A percentile compares a stretch with the other conserved stretches of the same genome.
Evolutionary conservation across 2,888 invertebrate species (phyloP).

Genomic region (Nomada fabriciana): DNA sequence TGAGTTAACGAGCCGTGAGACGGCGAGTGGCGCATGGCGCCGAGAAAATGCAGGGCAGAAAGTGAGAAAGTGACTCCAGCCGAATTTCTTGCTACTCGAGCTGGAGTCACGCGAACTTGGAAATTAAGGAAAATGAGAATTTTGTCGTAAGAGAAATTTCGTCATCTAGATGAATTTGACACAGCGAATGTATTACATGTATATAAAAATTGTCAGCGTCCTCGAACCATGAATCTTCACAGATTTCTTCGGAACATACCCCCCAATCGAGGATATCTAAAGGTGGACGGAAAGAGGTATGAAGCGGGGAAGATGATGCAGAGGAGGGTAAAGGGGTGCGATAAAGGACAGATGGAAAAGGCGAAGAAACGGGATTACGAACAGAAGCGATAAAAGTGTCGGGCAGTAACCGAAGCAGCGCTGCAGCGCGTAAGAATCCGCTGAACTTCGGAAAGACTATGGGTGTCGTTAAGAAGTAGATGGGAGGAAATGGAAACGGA

Average conservation of each 20-base stretch:
- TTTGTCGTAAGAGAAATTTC: not conserved
- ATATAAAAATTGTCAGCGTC: not conserved
- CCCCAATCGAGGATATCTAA: slow-evolving; percentile 45
- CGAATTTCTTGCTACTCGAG: slow-evolving; percentile 33
- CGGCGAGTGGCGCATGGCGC: slow-evolving; percentile 33
- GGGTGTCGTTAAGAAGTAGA: not conserved
- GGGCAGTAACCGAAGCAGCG: slow-evolving; percentile 38
- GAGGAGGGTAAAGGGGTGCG: not conserved
- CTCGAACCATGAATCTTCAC: slow-evolving; percentile 36
- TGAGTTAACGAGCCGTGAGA: slow-evolving; percentile 66
- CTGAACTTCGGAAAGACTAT: slow-evolving; percentile 41
- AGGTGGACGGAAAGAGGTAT: not conserved
- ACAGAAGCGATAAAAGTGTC: slow-evolving; percentile 61
- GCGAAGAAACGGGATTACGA: slow-evolving; percentile 18
- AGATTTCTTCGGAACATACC: slow-evolving; percentile 32
- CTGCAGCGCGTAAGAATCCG: slow-evolving; percentile 44
- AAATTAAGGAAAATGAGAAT: not conserved
- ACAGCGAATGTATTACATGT: too few relatives aligned
- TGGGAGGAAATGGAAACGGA: slow-evolving; percentile 29
- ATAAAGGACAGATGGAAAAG: not conserved
- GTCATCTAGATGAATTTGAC: not conserved
- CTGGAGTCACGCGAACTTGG: not conserved
- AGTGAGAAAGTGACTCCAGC: slow-evolving; percentile 35
- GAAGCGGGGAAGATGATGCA: not conserved
- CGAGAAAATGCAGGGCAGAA: slow-evolving; percentile 48